Conservation (phyloP, 2,113 vertebrate genomes). For the Hiodon tergisus region DNA sequence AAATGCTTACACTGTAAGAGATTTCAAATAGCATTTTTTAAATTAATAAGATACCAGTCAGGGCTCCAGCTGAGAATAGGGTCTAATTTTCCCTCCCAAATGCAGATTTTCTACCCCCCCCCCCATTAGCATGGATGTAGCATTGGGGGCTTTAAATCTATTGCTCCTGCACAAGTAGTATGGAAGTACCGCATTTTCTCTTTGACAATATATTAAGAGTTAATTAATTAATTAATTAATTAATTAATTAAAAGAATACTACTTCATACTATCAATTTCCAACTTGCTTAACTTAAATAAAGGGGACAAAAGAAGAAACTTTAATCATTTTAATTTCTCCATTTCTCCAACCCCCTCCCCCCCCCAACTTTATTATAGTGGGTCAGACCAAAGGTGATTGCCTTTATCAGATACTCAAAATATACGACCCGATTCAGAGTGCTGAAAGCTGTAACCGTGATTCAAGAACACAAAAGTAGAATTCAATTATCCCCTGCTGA, state of each 20-base stretch:
- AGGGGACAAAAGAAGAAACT: constrained; percentile 5
- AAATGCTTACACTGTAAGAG: not conserved
- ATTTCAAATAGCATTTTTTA: not conserved
- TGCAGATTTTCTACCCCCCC: not conserved
- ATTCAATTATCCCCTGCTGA: constrained; percentile 28
- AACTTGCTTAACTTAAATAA: not conserved
- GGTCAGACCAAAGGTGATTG: constrained; percentile 19
- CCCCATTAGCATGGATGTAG: not conserved
- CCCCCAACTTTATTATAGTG: constrained; percentile 21
- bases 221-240: too few relatives aligned
- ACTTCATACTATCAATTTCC: not conserved
- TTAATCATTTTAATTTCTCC: not conserved
- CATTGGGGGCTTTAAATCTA: too few relatives aligned
- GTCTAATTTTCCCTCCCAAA: not conserved
- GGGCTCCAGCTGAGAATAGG: not conserved
- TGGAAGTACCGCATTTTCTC: too few relatives aligned
- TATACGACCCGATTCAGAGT: constrained; percentile 23
- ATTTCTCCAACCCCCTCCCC: not conserved
- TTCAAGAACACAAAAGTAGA: constrained; percentile 29
- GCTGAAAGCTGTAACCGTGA: constrained; percentile 26
- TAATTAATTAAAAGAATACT: not conserved
- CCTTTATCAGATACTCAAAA: constrained; percentile 29
- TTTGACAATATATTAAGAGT: too few relatives aligned
- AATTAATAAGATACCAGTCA: constrained; percentile 2
- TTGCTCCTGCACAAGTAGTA: too few relatives aligned